These are phyloP conservation scores for Pycnomerus fuliginosus DNA, from an alignment of 2,888 invertebrate genomes.

Conservation along the genomic window DNA sequence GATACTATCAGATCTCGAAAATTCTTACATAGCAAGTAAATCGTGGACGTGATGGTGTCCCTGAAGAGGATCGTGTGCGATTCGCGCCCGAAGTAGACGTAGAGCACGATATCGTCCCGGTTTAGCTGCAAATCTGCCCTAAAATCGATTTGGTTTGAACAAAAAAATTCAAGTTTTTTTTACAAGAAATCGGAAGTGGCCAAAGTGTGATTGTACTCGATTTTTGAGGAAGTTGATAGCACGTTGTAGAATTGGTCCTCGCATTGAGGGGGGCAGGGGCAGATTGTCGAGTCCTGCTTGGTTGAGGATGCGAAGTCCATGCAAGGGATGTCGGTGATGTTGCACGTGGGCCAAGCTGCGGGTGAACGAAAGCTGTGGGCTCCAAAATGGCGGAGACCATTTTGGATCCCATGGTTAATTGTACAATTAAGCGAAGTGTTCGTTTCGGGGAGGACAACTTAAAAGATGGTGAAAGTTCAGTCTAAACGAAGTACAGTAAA, in stretches of 20 bases:
- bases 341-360: conserved; percentile 39
- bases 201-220: background rate
- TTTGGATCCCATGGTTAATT: too few relatives aligned
- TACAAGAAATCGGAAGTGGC: conserved; percentile 14
- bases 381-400: background rate
- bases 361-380: too few relatives aligned
- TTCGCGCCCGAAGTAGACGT: conserved; percentile 40
- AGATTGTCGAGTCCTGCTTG: conserved; percentile 13
- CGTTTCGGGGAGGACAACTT: too few relatives aligned
- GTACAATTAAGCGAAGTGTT: too few relatives aligned
- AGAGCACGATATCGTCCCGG: conserved; percentile 32
- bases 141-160: background rate
- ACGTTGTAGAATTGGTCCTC: conserved; percentile 41
- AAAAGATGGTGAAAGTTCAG: too few relatives aligned
- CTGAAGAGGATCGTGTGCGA: conserved; percentile 40
- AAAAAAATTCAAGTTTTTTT: conserved; percentile 15
- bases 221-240: conserved; percentile 21
- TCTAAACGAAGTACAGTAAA: too few relatives aligned
- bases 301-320: conserved; percentile 28
- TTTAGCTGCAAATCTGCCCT: background rate
- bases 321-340: conserved; percentile 43
- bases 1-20: too few relatives aligned
- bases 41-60: conserved; percentile 43
- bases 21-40: conserved; percentile 46
- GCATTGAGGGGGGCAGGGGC: conserved; percentile 43